Evolutionary conservation across 2,797 vertebrate species (phyloP), one percentile per base, ranked within the genome.

Genomic region (Thripadectes ignobilis): DNA sequence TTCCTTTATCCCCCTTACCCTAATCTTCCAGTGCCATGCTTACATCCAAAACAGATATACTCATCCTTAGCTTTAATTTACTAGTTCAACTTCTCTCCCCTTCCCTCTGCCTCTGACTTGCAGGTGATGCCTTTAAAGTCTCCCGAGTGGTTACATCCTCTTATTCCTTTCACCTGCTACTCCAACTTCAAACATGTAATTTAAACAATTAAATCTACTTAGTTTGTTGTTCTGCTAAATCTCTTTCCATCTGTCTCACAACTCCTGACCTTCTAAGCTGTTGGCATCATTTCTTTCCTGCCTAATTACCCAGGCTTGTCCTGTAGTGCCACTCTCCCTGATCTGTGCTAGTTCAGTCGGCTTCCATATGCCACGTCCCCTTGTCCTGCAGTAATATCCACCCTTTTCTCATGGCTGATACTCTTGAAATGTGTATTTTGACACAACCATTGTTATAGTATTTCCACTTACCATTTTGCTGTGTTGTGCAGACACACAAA

Each of bases 271-370:
- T 88, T 67, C 41, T 55, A 62, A 51, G 77, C 39, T 68, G 88
- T 49, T 72, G 85, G 46, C 21, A 26, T 59, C 8, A 46, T 67
- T 92, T 87, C 22, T 73, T 91, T 69, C 55, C 34, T 71, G 22
- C 61, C 49, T 58, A 46, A 51, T 81, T 87, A 89, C 15, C 45
- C 49, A 74, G 41, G 29, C n/a, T 72, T 54, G 41, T 80, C 52
- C 23, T 1, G 2, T 45, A 36, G 21, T 77, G 58, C 39, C 8
- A 1, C 29, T 58, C 27, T 65, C 30, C 59, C 49, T 36, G 23
- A 59, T 30, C 48, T 62, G 24, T 41, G 32, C 62, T 65, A 43
- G 21, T n/a, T 65, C 0, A 0, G 8, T 59, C 2, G 1, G 20
- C 34, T 82, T 89, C 61, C 36, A 36, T 43, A 5, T 38, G 61